These are phyloP conservation scores for Malthinus seriepunctatus DNA, from an alignment of 2,888 invertebrate species.

Conservation along the genomic window DNA sequence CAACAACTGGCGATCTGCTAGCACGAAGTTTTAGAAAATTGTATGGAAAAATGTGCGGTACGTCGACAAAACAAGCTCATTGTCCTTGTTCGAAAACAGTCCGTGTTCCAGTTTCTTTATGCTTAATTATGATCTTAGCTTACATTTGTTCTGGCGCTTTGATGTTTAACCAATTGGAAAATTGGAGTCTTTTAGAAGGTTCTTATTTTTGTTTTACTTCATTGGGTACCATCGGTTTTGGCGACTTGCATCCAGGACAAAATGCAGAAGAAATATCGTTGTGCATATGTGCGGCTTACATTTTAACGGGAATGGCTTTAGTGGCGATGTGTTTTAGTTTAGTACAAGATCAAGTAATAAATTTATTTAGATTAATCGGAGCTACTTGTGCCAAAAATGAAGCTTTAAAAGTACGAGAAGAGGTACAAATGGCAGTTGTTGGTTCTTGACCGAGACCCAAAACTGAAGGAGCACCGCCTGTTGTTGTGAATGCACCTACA, in stretches of 20 bases:
- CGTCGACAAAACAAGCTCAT: constrained; percentile 42
- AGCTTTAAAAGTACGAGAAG: constrained; percentile 45
- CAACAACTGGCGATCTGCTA: constrained; percentile 83
- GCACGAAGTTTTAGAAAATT: constrained; percentile 77
- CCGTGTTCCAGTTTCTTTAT: constrained; percentile 85
- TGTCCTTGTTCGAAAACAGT: constrained; percentile 62
- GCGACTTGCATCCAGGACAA: constrained; percentile 74
- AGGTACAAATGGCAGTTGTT: constrained; percentile 50
- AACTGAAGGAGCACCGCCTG: constrained; percentile 55
- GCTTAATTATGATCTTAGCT: constrained; percentile 80
- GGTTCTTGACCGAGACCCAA: constrained; percentile 60
- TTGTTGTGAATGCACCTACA: constrained; percentile 51
- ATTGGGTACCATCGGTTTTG: constrained; percentile 61
- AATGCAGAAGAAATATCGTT: constrained; percentile 67
- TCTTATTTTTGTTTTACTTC: constrained; percentile 79
- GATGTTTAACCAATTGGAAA: constrained; percentile 87
- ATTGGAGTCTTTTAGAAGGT: constrained; percentile 90
- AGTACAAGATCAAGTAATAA: constrained; percentile 75
- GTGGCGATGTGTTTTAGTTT: constrained; percentile 88
- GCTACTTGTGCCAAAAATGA: constrained; percentile 34
- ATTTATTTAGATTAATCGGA: constrained; percentile 59
- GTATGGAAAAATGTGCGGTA: constrained; percentile 63
- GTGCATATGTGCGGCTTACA: constrained; percentile 79
- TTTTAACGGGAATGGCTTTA: constrained; percentile 81
- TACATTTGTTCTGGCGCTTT: constrained; percentile 90